phyloP scores from a whole-genome alignment of 2,888 invertebrate species.

The Agrilus mali region DNA sequence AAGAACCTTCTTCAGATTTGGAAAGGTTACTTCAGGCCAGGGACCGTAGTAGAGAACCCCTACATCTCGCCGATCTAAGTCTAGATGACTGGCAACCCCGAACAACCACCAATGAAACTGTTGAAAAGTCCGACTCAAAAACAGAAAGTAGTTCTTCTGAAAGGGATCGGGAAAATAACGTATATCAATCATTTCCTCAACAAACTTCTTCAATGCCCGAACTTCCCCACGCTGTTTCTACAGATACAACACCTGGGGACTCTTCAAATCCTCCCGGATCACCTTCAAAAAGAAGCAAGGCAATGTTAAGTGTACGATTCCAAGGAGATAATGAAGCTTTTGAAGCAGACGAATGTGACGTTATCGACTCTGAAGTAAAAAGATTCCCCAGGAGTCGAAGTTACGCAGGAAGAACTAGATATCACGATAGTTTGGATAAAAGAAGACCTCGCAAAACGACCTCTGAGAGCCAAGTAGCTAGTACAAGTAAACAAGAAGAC shows the following conservation, averaged over 20 bases:
- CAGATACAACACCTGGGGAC: constrained; percentile 18
- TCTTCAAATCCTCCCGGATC: constrained; percentile 29
- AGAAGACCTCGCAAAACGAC: constrained; percentile 26
- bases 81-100: constrained; percentile 42
- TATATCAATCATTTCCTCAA: constrained; percentile 23
- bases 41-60: constrained; percentile 45
- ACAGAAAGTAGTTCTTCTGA: constrained; percentile 18
- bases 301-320: constrained; percentile 39
- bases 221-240: constrained; percentile 32
- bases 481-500: constrained; percentile 28
- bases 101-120: constrained; percentile 20
- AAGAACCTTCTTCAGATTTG: constrained; percentile 29
- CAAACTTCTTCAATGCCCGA: constrained; percentile 54
- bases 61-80: constrained; percentile 45
- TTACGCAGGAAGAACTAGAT: constrained; percentile 37
- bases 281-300: constrained; percentile 29
- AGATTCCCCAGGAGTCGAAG: constrained; percentile 39
- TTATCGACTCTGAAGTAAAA: constrained; percentile 25
- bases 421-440: constrained; percentile 26
- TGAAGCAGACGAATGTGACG: constrained; percentile 32
- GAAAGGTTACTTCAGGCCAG: constrained; percentile 40
- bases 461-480: constrained; percentile 26
- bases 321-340: constrained; percentile 39
- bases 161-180: constrained; percentile 21
- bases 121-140: constrained; percentile 25